Evolutionary conservation across 92 coral and sea anemone species (phyloP).

Genomic region (Desmophyllum pertusum): DNA sequence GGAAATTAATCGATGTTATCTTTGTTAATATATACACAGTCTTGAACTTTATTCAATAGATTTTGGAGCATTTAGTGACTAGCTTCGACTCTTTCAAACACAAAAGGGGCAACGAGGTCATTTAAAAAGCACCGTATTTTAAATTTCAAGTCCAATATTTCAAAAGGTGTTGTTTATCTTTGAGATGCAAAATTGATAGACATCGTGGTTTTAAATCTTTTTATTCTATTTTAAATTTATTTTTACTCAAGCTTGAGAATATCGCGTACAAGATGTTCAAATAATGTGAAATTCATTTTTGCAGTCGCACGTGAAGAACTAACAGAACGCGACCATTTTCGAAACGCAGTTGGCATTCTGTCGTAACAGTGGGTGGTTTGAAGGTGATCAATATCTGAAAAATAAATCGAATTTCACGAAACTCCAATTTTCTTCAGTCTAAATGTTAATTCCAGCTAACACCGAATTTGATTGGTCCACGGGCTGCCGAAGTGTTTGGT

Average conservation of each 20-base stretch:
- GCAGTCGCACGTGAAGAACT: not conserved
- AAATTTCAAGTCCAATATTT: not conserved
- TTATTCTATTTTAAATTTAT: not conserved
- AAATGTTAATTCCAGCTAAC: not conserved
- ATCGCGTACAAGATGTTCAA: not conserved
- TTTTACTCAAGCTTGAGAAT: not conserved
- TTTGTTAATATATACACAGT: not conserved
- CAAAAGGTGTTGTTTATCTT: not conserved
- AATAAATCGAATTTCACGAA: slow-evolving; percentile 9
- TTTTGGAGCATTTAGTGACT: not conserved
- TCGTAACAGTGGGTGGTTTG: slow-evolving; percentile 20
- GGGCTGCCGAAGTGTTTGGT: not conserved
- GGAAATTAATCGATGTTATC: not conserved
- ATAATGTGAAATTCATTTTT: not conserved
- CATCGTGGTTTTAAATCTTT: not conserved
- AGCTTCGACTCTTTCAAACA: not conserved
- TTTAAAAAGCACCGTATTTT: not conserved
- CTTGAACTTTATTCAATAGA: not conserved
- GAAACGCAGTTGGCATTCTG: not conserved
- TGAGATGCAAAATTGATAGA: not conserved
- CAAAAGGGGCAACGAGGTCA: not conserved
- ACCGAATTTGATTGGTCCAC: not conserved
- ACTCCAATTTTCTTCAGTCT: not conserved
- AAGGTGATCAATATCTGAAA: not conserved
- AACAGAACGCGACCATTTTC: not conserved